Conservation (phyloP, 2,113 vertebrate species). For the Galeopterus variegatus region DNA sequence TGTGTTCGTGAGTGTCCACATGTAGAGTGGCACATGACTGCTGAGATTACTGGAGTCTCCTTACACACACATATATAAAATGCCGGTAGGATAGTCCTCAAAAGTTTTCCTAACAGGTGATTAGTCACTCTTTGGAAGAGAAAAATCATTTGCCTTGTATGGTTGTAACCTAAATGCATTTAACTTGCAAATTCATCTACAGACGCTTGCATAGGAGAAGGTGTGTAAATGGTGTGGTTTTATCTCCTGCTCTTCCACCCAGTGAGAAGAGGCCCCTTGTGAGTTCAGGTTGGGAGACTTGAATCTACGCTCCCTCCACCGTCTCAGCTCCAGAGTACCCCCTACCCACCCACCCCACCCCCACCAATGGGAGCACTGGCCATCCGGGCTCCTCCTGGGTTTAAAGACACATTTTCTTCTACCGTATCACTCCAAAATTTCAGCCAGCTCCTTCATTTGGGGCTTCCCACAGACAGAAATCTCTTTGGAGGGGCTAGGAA, state of each 20-base stretch:
- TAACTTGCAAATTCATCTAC: neutral
- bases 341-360: too few relatives aligned
- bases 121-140: neutral
- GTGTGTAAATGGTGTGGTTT: fast-evolving
- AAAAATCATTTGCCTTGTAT: neutral
- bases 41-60: neutral
- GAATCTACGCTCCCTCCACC: neutral
- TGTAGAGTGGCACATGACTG: neutral
- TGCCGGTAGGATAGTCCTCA: neutral
- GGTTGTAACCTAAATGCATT: neutral
- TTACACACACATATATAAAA: neutral
- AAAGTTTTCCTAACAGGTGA: neutral
- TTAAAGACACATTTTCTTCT: neutral
- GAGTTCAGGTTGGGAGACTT: fast-evolving
- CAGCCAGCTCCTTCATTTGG: neutral
- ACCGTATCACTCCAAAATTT: fast-evolving
- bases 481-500: neutral
- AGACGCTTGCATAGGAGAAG: neutral
- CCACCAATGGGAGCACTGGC: neutral
- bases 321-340: neutral
- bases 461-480: neutral
- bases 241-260: fast-evolving
- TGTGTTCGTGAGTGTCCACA: neutral
- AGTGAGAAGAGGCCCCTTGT: fast-evolving
- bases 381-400: neutral